These are phyloP conservation scores for Toxotes chatareus DNA, from an alignment of 2,113 vertebrate genomes.

Conservation along the genomic window DNA sequence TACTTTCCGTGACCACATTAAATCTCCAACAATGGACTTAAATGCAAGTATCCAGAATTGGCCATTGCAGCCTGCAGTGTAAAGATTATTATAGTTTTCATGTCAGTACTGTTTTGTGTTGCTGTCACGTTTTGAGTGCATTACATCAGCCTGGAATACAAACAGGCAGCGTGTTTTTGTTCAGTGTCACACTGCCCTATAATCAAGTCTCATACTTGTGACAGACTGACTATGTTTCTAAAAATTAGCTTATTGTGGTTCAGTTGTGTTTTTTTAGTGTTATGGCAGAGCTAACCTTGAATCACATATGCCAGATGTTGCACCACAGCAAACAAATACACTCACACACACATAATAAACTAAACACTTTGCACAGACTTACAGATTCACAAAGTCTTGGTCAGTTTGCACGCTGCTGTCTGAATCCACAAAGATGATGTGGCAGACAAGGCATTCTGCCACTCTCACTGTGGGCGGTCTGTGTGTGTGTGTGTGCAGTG, in stretches of 20 bases:
- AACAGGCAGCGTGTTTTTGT: conserved; percentile 42
- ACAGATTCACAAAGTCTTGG: conserved; percentile 23
- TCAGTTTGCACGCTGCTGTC: conserved; percentile 44
- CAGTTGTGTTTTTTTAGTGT: conserved; percentile 16
- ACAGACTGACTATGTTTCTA: conserved; percentile 12
- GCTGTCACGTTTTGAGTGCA: neutral
- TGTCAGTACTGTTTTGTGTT: neutral
- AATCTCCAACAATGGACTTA: neutral
- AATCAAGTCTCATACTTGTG: conserved; percentile 5
- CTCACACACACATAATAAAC: conserved; percentile 24
- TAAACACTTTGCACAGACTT: conserved; percentile 20
- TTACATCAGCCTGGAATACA: conserved; percentile 31
- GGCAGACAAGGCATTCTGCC: conserved; percentile 47
- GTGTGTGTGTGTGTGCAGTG: conserved; percentile 7
- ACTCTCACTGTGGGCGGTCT: conserved; percentile 42
- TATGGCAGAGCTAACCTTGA: conserved; percentile 30
- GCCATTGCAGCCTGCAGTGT: neutral
- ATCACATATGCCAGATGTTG: conserved; percentile 50
- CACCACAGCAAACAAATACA: conserved; percentile 23
- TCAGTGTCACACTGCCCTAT: neutral
- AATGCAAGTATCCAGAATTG: neutral
- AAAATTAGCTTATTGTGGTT: conserved; percentile 29
- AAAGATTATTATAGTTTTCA: conserved; percentile 18
- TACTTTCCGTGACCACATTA: neutral
- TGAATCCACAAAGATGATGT: conserved; percentile 45